Conservation (phyloP, 2,113 vertebrate species). For the Ellobius talpinus region DNA sequence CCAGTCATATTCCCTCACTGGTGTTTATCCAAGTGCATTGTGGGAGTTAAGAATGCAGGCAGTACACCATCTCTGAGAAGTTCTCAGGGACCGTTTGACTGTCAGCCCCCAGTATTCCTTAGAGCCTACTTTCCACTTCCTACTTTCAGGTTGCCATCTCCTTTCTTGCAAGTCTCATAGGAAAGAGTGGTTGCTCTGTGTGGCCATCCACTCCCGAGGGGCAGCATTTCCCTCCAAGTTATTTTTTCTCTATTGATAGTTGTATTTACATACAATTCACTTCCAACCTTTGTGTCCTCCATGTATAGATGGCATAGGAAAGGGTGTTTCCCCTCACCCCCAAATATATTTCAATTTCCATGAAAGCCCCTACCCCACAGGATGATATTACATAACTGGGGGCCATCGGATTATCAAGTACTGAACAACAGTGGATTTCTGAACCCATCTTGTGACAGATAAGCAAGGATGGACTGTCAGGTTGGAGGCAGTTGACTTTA, state of each 20-base stretch:
- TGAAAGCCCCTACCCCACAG: rapidly evolving
- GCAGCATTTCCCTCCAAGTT: no score
- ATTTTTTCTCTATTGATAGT: background rate
- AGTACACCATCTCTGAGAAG: rapidly evolving
- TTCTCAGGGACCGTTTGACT: no score
- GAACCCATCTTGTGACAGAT: no score
- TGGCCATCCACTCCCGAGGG: rapidly evolving
- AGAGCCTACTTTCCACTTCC: background rate
- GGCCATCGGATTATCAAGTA: no score
- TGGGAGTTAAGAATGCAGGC: background rate
- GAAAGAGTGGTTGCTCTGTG: rapidly evolving
- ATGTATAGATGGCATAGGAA: no score
- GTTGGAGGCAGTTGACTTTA: background rate
- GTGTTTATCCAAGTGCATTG: background rate
- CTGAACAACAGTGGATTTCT: background rate
- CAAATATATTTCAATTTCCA: background rate
- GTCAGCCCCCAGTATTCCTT: rapidly evolving
- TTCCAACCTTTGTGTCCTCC: background rate
- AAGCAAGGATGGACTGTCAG: background rate
- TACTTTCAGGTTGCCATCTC: no score
- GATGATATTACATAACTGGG: background rate
- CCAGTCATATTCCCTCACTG: background rate
- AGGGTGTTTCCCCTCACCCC: background rate
- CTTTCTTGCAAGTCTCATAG: background rate
- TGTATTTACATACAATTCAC: background rate